phyloP scores from a whole-genome alignment of 2,113 vertebrate genomes.

The Fulica atra region DNA sequence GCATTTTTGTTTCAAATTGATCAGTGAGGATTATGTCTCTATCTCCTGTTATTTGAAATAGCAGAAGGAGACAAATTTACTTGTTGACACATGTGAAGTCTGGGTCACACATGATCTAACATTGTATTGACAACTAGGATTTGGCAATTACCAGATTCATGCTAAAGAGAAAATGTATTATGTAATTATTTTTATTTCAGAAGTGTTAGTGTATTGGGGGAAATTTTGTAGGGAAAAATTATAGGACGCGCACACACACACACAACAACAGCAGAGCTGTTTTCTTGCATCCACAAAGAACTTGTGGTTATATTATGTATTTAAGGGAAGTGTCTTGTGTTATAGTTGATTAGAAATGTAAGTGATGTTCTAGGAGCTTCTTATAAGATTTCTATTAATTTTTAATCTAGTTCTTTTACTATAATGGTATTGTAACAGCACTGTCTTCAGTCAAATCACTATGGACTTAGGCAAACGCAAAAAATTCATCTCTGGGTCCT shows the following conservation, averaged over 20 bases:
- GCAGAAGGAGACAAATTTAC: constrained; percentile 56
- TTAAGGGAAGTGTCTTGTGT: neutral
- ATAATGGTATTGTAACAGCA: neutral
- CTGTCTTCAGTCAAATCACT: neutral
- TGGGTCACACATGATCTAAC: constrained; percentile 61
- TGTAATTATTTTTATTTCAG: constrained; percentile 57
- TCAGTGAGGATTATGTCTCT: constrained; percentile 59
- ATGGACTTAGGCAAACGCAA: neutral
- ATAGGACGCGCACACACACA: neutral
- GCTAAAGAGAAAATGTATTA: constrained; percentile 57
- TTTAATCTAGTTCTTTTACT: neutral
- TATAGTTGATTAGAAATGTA: neutral
- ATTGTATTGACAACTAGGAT: constrained; percentile 68
- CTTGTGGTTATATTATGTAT: neutral
- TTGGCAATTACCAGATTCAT: constrained; percentile 67
- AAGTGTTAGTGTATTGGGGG: constrained; percentile 39
- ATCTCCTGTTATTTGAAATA: constrained; percentile 62
- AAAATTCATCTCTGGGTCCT: neutral
- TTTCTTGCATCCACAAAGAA: neutral
- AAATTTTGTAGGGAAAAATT: constrained; percentile 52
- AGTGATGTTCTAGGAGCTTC: neutral
- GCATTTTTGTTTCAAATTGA: constrained; percentile 68
- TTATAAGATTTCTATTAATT: neutral
- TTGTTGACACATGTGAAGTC: constrained; percentile 59
- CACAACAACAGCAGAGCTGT: neutral